phyloP scores from a whole-genome alignment of 1,140 invertebrate genomes.

The silkworm (Bombyx mori) region ASM3026992v2 NC_085120.1:5612001-5612500 shows the following conservation, averaged over 20 bases:
- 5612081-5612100: constrained; percentile 45
- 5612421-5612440: constrained; percentile 47
- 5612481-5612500: constrained; percentile 7
- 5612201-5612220: too few relatives aligned
- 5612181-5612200: too few relatives aligned
- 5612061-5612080: constrained; percentile 43
- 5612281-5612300: constrained; percentile 15
- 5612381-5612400: constrained; percentile 21
- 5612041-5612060: constrained; percentile 49
- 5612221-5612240: constrained; percentile 1
- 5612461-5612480: constrained; percentile 12
- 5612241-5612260: background rate
- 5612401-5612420: constrained; percentile 29
- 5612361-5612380: constrained; percentile 23
- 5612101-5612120: constrained; percentile 44
- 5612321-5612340: constrained; percentile 9
- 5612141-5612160: constrained; percentile 47
- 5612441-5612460: constrained; percentile 23
- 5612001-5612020: constrained; percentile 45
- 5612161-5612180: constrained; percentile 22
- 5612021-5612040: constrained; percentile 45
- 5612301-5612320: constrained; percentile 4
- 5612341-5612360: constrained; percentile 24
- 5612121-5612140: constrained; percentile 50
- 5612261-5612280: constrained; percentile 5